Base-by-base conservation (phyloP, 2,888 invertebrate species). In the Xanthorhoe spadicearia region DNA sequence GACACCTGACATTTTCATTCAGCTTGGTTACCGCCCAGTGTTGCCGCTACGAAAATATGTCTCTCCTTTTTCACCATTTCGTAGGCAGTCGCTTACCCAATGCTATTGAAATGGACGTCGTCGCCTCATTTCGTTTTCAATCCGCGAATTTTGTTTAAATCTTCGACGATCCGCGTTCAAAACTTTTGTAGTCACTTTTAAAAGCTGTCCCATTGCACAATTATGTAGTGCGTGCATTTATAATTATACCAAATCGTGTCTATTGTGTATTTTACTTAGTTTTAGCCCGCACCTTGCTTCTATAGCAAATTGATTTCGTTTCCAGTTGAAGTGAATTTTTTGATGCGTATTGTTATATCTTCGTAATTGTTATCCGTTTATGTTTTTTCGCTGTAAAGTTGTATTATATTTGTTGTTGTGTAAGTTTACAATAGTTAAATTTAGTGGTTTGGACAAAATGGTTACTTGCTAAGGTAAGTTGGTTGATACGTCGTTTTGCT, bases 61-160 rank as follows among this genome's bases (percentile, higher is more conserved):
- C 85, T 84, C 78, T 87, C 87, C 86, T 87, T 88, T 86, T 88
- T 81, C 87, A 83, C 86, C 70, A 79, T 85, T 80, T 83, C 82
- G 80, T 80, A 84, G 89, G 88, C 92, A 93, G 93, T 93, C 88
- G 91, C 87, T 88, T 88, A 87, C 83, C 83, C 83, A 85, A 83
- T 88, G 87, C 85, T 82, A 79, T 81, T 81, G 87, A 84, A 91
- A 93, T 93, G 93, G 93, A 92, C 93, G 93, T 93, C 88, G 85
- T 79, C 38, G 38, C 38, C 81, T 79, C 70, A 83, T 83, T 86
- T 74, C 62, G 83, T 86, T 83, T 81, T 73, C 55, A 83, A 81
- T 84, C 86, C 82, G 86, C 87, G 84, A 83, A 84, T 87, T 90
- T 92, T 93, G 93, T 93, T 93, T 93, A 92, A 91, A 93, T 90